Evolutionary conservation across 2,888 invertebrate genomes (phyloP).

Genomic region (Galerucella calmariensis): DNA sequence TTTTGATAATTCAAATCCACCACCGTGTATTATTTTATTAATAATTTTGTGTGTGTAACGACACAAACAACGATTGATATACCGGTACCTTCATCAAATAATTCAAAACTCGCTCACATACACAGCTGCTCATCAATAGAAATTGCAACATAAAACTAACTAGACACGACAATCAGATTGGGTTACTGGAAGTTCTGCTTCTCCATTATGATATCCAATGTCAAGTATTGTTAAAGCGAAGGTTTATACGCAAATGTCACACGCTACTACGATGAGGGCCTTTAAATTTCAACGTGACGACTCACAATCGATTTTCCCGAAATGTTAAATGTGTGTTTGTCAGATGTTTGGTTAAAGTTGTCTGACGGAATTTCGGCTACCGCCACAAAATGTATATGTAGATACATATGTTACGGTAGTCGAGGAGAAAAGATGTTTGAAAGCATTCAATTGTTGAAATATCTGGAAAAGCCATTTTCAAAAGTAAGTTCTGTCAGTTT

Average conservation of each 20-base stretch:
- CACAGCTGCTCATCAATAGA: slow-evolving; percentile 9
- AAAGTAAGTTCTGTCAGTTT: too few relatives aligned
- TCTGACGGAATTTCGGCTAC: background rate
- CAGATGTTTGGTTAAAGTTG: background rate
- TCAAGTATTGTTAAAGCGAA: slow-evolving; percentile 17
- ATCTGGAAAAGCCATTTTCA: too few relatives aligned
- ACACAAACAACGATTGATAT: background rate
- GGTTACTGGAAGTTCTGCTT: slow-evolving; percentile 16
- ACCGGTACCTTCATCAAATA: slow-evolving; percentile 20
- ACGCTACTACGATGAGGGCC: slow-evolving; percentile 9
- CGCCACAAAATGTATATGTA: background rate
- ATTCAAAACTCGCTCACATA: background rate
- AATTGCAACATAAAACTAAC: slow-evolving; percentile 23
- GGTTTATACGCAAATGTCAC: slow-evolving; percentile 19
- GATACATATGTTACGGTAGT: background rate
- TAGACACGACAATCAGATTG: slow-evolving; percentile 20
- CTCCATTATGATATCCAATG: slow-evolving; percentile 27
- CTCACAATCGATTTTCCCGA: slow-evolving; percentile 18
- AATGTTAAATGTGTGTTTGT: slow-evolving; percentile 10
- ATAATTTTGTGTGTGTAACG: background rate
- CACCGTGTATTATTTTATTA: background rate
- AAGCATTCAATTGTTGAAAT: too few relatives aligned
- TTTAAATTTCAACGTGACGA: slow-evolving; percentile 11
- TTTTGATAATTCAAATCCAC: background rate
- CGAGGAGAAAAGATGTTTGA: too few relatives aligned